Evolutionary conservation across 1,140 invertebrate species (phyloP), one percentile per base, ranked within the genome.

Genomic region (Laupala kohalensis): DNA sequence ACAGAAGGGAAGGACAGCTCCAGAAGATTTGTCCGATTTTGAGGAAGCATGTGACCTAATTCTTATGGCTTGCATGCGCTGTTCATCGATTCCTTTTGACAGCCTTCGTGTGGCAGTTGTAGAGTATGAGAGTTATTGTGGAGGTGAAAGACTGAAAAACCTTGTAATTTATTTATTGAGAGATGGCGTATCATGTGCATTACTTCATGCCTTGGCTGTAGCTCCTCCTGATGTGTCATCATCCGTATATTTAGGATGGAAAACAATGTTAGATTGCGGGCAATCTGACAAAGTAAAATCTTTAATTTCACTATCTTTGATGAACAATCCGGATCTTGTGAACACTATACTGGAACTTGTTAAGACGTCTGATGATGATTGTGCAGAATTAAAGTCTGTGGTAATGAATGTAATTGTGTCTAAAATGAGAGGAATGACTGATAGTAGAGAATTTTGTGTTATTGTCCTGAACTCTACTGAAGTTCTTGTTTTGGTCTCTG

Each of bases 71-170:
- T 53, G 37, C 19, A 13, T 53, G 9, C 37, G 37, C 1, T 19
- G 19, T 53, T 19, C 37, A 53, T 53, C 37, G 9, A 9, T 53
- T 9, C 9, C 37, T 13, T 53, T 9, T 19, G 19, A 19, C 9
- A 53, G 19, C 4, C 19, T 53, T 9, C 19, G 37, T 53, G 19
- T 19, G 26, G 70, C 70, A 27, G 27, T 27, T 26, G 30, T 4
- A 6, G 70, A 71, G 1, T 82, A 82, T 29, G 64, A 76, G 3
- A 64, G 72, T 19, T 63, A 78, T 27, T 77, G 76, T 28, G 78
- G 78, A 6, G 73, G 26, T 25, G 75, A 79, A 4, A 79, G 81
- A 75, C 66, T 82, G 0, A 75, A 76, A 53, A 70, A 64, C n/a
- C 78, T 78, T 67, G 23, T 82, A 2, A 72, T 73, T 5, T 19